Percentiles rank a stretch among this genome's conserved stretches.
Conservation (phyloP, 1,140 invertebrate species). For the Stegodyphus mimosarum region DNA sequence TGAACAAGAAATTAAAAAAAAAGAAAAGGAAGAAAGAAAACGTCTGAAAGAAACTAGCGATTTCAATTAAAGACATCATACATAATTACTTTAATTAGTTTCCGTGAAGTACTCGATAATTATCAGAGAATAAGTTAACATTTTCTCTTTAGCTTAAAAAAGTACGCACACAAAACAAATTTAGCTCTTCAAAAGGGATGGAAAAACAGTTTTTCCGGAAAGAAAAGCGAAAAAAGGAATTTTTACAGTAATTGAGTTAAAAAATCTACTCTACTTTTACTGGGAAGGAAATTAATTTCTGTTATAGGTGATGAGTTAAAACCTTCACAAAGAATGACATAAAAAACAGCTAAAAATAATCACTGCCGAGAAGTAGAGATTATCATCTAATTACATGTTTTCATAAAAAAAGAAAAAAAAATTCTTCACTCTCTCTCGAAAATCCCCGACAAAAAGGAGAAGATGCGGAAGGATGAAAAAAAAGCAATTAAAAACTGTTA, state of each 20-base stretch:
- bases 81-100: conserved; percentile 57
- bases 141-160: conserved; percentile 15
- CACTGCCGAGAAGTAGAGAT: conserved; percentile 43
- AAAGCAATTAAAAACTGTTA: conserved; percentile 61
- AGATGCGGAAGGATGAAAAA: conserved; percentile 26
- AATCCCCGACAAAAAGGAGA: not conserved
- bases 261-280: conserved; percentile 52
- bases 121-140: conserved; percentile 32
- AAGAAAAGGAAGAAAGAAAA: not conserved
- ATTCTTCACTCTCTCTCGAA: not conserved
- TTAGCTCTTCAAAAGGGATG: conserved; percentile 12
- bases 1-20: conserved; percentile 2
- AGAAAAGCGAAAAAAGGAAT: conserved; percentile 12
- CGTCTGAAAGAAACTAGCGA: conserved; percentile 13
- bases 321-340: conserved; percentile 48
- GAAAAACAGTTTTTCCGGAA: conserved; percentile 20
- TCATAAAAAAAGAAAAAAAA: conserved; percentile 19
- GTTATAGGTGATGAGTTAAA: conserved; percentile 61
- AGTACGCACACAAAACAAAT: conserved; percentile 42
- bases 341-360: conserved; percentile 41
- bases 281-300: conserved; percentile 55
- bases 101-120: conserved; percentile 31
- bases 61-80: conserved; percentile 59
- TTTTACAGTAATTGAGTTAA: conserved; percentile 55
- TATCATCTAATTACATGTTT: conserved; percentile 58